These are phyloP conservation scores for Dolichotis patagonum DNA, from an alignment of 2,113 vertebrate species.

Conservation along the genomic window DNA sequence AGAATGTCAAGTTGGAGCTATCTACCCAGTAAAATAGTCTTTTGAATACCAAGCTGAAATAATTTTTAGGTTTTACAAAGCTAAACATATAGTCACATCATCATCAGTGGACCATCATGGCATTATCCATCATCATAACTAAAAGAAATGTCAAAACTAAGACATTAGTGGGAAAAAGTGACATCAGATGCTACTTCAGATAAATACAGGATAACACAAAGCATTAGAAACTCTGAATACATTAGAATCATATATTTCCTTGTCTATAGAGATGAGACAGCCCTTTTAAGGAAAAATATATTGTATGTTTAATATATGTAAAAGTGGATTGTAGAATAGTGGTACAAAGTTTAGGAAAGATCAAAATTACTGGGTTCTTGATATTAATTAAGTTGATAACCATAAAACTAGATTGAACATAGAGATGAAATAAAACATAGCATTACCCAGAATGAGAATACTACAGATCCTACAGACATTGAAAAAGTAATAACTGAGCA, in stretches of 20 bases:
- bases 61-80: not conserved
- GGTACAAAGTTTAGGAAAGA: not conserved
- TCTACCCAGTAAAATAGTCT: not conserved
- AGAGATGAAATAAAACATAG: not conserved
- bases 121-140: not conserved
- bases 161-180: not conserved
- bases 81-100: not conserved
- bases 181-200: not conserved
- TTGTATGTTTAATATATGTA: not conserved
- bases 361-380: not conserved
- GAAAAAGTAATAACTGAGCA: not conserved
- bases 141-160: not conserved
- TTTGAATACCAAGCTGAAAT: not conserved
- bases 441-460: not conserved
- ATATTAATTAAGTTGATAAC: not conserved
- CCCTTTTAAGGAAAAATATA: not conserved
- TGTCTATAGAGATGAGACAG: not conserved
- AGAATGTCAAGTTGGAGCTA: not conserved
- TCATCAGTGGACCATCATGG: not conserved
- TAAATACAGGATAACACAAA: not conserved
- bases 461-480: not conserved
- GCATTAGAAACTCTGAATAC: not conserved
- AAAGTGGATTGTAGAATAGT: not conserved
- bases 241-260: not conserved
- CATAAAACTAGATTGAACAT: not conserved